Evolutionary conservation across 2,888 invertebrate species (phyloP).

Genomic region (Rhodophaea formosa): DNA sequence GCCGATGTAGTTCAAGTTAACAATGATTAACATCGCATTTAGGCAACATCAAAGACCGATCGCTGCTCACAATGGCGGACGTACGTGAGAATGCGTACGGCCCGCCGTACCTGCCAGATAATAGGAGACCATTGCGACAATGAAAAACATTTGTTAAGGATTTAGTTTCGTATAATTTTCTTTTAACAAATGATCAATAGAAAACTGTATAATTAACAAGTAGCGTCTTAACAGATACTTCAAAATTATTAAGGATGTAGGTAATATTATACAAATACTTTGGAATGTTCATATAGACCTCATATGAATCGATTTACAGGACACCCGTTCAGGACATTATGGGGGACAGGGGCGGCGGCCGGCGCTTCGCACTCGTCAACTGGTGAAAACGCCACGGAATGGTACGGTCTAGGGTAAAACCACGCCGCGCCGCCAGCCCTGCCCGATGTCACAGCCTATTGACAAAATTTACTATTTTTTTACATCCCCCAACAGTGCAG

Average conservation of each 20-base stretch:
- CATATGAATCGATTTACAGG: constrained; percentile 69
- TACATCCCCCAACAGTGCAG: constrained; percentile 54
- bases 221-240: constrained; percentile 80
- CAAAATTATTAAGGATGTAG: constrained; percentile 79
- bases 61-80: neutral
- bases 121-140: constrained; percentile 32
- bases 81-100: constrained; percentile 14
- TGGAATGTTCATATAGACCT: constrained; percentile 80
- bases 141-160: constrained; percentile 65
- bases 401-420: constrained; percentile 59
- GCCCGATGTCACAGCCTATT: constrained; percentile 52
- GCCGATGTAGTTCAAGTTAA: constrained; percentile 71
- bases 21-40: constrained; percentile 54
- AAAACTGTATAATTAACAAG: constrained; percentile 82
- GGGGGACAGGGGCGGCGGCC: constrained; percentile 22
- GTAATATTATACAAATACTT: constrained; percentile 81
- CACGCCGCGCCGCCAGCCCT: constrained; percentile 34
- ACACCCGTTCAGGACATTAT: constrained; percentile 22
- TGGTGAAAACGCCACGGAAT: constrained; percentile 41
- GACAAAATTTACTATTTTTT: constrained; percentile 73
- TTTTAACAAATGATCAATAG: constrained; percentile 82
- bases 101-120: constrained; percentile 9
- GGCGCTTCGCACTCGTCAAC: constrained; percentile 34
- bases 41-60: constrained; percentile 24
- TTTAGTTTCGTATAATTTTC: constrained; percentile 82